Evolutionary conservation across 2,888 invertebrate species (phyloP), one percentile per base, ranked within the genome.

Genomic region (Nudaria mundana): DNA sequence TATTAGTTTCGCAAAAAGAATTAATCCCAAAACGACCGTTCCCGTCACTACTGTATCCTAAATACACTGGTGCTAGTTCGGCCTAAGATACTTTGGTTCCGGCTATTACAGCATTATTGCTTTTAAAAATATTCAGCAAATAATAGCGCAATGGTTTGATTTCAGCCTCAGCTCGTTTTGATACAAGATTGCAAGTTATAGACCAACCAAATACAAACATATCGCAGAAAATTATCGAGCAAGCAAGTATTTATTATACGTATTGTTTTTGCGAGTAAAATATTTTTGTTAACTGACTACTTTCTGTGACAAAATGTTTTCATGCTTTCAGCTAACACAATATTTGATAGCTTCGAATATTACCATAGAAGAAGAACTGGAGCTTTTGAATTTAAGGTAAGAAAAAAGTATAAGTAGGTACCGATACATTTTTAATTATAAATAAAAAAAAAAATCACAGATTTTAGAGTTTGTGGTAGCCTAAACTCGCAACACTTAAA

Each of bases 381-480:
- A 92, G 89, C 85, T 94, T 57, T 84, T 93, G 61, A 93, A 92
- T 66, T 90, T 93, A 65, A 92, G 92, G 93, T 93, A 83, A 91
- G 91, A 16, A 10, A 15, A 3, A 28, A 12, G 1, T 18, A 3
- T 1, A 35, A 10, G 1, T 2, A 15, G 11, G 3, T 8, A 15
- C 1, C 2, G 13, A 7, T n/a, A n/a, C 26, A 16, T 7, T 11
- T 23, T 8, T 3, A 8, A n/a, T 23, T 23, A n/a, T n/a, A n/a
- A 23, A 23, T n/a, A 4, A 23, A n/a, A 10, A n/a, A 10, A 23
- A 3, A 10, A n/a, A n/a, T n/a, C n/a, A n/a, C n/a, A n/a, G n/a
- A n/a, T n/a, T n/a, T n/a, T n/a, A n/a, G n/a, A n/a, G n/a, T n/a
- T n/a, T n/a, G n/a, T n/a, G n/a, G n/a, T n/a, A n/a, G n/a, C n/a